A percentile compares a stretch with the other conserved stretches of the same genome.
phyloP scores from a whole-genome alignment of 2,797 vertebrate genomes.

The Psittacula derbiana region DNA sequence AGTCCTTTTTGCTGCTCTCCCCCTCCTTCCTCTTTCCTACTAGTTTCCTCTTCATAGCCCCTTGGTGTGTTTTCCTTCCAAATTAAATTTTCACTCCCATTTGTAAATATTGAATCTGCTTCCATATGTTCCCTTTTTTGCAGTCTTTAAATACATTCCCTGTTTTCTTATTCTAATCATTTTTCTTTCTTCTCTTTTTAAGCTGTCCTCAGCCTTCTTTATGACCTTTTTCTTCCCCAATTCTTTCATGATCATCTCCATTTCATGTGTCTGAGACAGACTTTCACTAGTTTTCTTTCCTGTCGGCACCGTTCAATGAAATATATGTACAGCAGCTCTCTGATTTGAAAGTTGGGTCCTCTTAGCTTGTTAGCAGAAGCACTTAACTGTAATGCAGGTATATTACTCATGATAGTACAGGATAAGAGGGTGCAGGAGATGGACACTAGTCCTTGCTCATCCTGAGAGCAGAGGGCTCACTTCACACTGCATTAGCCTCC shows the following conservation, averaged over 20 bases:
- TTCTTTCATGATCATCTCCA: background rate
- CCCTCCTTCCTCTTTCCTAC: background rate
- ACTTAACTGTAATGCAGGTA: background rate
- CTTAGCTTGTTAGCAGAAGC: background rate
- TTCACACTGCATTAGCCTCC: background rate
- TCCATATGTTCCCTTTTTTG: background rate
- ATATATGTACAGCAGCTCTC: background rate
- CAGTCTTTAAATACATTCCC: background rate
- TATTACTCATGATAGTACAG: background rate
- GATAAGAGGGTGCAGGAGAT: background rate
- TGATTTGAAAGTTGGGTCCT: background rate
- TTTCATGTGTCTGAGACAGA: background rate
- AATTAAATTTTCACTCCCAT: constrained; percentile 17
- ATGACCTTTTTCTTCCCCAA: background rate
- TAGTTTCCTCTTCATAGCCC: background rate
- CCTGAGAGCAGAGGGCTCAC: background rate
- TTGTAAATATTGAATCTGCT: background rate
- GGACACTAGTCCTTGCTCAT: background rate
- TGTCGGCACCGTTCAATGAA: background rate
- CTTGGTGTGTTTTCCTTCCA: background rate
- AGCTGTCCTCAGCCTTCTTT: background rate
- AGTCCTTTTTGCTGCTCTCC: background rate
- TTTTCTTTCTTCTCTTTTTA: background rate
- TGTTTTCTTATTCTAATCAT: background rate
- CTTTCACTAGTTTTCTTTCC: background rate